phyloP scores from a whole-genome alignment of 2,888 invertebrate species.

The Anoncus sp. region DNA sequence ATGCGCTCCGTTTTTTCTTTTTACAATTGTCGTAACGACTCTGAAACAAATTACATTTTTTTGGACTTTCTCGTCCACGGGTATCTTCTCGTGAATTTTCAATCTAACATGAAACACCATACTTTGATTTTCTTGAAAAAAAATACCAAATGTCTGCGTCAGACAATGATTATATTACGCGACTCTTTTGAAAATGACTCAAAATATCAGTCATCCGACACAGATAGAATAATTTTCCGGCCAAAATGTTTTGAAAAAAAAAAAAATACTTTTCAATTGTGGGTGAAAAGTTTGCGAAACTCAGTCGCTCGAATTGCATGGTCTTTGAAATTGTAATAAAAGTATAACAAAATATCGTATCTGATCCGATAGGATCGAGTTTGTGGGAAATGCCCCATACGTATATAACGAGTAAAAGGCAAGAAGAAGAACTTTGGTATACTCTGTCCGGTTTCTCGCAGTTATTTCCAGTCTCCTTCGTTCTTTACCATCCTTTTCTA shows the following conservation, averaged over 20 bases:
- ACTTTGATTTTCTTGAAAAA: not conserved
- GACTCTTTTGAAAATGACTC: not conserved
- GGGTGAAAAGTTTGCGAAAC: not conserved
- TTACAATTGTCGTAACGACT: not conserved
- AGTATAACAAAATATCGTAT: not conserved
- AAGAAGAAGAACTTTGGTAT: slow-evolving; percentile 9
- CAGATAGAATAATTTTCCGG: not conserved
- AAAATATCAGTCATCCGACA: not conserved
- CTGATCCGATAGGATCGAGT: not conserved
- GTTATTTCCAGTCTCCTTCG: slow-evolving; percentile 55
- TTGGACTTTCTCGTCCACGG: not conserved
- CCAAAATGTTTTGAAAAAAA: not conserved
- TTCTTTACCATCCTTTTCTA: slow-evolving; percentile 14
- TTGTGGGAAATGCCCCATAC: not conserved
- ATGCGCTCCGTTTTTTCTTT: not conserved
- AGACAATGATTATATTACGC: not conserved
- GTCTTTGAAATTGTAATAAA: not conserved
- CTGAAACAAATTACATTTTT: not conserved
- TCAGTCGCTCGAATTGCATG: not conserved
- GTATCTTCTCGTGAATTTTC: not conserved
- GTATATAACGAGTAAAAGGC: not conserved
- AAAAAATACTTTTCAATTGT: not conserved
- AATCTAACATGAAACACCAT: not conserved
- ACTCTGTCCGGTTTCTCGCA: slow-evolving; percentile 50
- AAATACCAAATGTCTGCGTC: not conserved